These are phyloP conservation scores for Clarias platycephalus DNA, from an alignment of 2,797 vertebrate species.

Conservation along the genomic window DNA sequence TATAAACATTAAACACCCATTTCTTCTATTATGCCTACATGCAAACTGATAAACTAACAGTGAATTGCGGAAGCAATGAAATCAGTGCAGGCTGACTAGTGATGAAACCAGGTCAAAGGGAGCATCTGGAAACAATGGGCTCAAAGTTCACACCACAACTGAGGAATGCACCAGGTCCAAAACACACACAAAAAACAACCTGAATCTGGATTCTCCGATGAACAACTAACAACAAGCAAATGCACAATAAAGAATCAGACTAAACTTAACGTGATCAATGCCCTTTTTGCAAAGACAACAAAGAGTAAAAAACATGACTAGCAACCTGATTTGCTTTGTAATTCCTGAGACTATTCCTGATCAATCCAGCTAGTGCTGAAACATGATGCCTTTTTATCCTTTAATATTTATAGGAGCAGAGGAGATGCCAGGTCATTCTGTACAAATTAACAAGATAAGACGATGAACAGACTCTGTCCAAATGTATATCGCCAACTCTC, in stretches of 20 bases:
- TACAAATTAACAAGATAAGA: not conserved
- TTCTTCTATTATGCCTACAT: not conserved
- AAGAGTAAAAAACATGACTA: not conserved
- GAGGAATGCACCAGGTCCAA: not conserved
- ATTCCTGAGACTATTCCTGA: not conserved
- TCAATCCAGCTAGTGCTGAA: not conserved
- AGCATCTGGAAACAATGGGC: not conserved
- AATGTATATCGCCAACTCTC: not conserved
- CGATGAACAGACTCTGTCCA: not conserved
- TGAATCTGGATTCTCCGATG: not conserved
- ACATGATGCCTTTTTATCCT: not conserved
- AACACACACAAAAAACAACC: not conserved
- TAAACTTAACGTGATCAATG: not conserved
- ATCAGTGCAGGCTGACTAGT: not conserved
- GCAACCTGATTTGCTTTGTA: not conserved
- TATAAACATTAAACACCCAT: not conserved
- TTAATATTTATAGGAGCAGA: not conserved
- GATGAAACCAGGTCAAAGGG: slow-evolving; percentile 17
- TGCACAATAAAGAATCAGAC: not conserved
- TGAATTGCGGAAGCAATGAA: not conserved
- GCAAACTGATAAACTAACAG: not conserved
- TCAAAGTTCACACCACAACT: not conserved
- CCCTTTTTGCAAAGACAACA: not conserved
- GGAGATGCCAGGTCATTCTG: not conserved
- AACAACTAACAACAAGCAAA: not conserved